A percentile compares a stretch with the other conserved stretches of the same genome.
Conservation (phyloP, 2,113 vertebrate genomes). For the Menidia beryllina region DNA sequence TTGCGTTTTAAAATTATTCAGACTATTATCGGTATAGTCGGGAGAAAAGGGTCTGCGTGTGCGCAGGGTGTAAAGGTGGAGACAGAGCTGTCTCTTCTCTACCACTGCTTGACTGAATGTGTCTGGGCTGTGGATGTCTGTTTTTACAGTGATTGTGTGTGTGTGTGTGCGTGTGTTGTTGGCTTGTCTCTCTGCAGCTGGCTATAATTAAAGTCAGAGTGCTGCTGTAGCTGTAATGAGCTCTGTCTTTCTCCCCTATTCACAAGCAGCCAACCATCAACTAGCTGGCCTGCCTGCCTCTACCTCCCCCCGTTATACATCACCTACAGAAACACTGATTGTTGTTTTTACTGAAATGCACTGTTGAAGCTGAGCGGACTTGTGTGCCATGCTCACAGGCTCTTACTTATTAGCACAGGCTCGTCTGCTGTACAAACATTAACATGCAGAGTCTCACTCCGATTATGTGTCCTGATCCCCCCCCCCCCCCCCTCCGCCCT, state of each 20-base stretch:
- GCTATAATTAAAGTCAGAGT: slow-evolving; percentile 77
- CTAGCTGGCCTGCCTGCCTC: slow-evolving; percentile 57
- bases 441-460: background rate
- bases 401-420: no score
- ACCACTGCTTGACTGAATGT: slow-evolving; percentile 64
- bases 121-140: slow-evolving; percentile 77
- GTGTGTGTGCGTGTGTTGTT: slow-evolving; percentile 51
- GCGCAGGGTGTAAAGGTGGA: slow-evolving; percentile 40
- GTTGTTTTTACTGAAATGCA: background rate
- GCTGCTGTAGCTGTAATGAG: slow-evolving; percentile 78
- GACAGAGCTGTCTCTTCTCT: slow-evolving; percentile 63
- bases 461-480: no score
- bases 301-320: slow-evolving; percentile 10
- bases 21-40: slow-evolving; percentile 37
- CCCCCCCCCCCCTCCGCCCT: background rate
- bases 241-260: slow-evolving; percentile 72
- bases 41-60: slow-evolving; percentile 21
- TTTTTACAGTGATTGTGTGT: slow-evolving; percentile 76
- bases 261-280: slow-evolving; percentile 87
- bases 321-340: slow-evolving; percentile 6
- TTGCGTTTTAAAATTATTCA: slow-evolving; percentile 56
- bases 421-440: background rate
- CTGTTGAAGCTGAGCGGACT: background rate
- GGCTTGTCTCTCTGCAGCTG: slow-evolving; percentile 77
- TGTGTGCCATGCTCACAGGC: background rate